Evolutionary conservation across 1,140 invertebrate genomes (phyloP).

Genomic region (Penaeus vannamei): DNA sequence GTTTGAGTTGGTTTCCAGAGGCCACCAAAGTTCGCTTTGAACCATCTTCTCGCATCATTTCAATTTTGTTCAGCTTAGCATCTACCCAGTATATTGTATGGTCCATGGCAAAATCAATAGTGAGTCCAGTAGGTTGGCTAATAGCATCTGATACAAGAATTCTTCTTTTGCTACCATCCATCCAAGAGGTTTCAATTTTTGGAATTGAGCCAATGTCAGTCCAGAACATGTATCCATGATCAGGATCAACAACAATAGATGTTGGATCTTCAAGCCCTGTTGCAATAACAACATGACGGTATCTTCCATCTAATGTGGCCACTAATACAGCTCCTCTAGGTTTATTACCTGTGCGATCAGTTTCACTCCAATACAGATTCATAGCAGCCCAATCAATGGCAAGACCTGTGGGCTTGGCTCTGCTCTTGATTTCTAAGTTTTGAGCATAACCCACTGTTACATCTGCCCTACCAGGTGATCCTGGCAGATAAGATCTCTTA

Average conservation of each 20-base stretch:
- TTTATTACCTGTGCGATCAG: constrained; percentile 80
- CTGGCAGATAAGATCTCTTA: constrained; percentile 91
- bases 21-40: constrained; percentile 79
- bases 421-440: constrained; percentile 81
- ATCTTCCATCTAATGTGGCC: constrained; percentile 89
- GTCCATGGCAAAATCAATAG: constrained; percentile 91
- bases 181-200: constrained; percentile 93
- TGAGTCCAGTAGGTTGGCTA: constrained; percentile 87
- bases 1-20: constrained; percentile 81
- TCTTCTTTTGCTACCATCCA: constrained; percentile 91
- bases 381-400: constrained; percentile 93
- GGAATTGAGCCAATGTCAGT: constrained; percentile 87
- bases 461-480: constrained; percentile 80
- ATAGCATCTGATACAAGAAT: constrained; percentile 85
- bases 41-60: constrained; percentile 89
- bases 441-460: constrained; percentile 82
- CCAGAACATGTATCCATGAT: constrained; percentile 90
- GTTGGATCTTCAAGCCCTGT: constrained; percentile 84
- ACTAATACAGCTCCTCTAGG: constrained; percentile 83
- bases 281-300: constrained; percentile 81
- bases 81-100: constrained; percentile 96
- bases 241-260: constrained; percentile 89
- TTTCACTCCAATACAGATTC: constrained; percentile 96
- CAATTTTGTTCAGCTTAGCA: constrained; percentile 93
- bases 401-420: constrained; percentile 85